Percentiles rank a stretch among this genome's conserved stretches.
These are phyloP conservation scores for Adelosebastes latens DNA, from an alignment of 2,797 vertebrate species.

Conservation along the genomic window DNA sequence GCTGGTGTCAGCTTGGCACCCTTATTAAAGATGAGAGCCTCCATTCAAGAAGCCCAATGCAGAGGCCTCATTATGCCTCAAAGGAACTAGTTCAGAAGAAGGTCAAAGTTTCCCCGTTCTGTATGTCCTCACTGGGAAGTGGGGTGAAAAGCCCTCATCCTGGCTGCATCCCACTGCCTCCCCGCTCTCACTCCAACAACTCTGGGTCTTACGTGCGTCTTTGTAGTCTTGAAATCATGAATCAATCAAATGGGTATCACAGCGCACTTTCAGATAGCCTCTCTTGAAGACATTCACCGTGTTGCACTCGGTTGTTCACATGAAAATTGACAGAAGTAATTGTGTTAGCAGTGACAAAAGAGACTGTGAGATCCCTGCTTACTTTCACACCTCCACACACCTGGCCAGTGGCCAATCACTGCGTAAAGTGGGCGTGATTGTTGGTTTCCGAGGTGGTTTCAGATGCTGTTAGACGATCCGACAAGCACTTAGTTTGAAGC, in stretches of 20 bases:
- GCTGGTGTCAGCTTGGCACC: no score
- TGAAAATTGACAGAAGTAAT: background rate
- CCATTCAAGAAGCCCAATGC: background rate
- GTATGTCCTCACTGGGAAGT: no score
- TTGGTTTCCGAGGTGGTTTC: background rate
- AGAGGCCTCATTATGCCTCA: background rate
- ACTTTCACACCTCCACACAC: background rate
- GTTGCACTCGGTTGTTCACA: background rate
- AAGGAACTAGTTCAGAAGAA: no score
- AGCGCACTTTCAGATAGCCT: no score
- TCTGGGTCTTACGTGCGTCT: background rate
- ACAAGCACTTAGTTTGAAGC: conserved; percentile 3
- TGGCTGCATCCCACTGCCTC: background rate
- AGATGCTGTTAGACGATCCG: background rate
- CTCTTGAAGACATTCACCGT: no score
- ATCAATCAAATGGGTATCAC: no score
- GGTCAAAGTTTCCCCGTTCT: no score
- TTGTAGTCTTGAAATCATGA: background rate
- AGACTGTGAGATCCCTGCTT: accelerated
- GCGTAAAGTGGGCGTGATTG: background rate
- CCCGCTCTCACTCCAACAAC: background rate
- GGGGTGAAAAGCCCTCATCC: no score
- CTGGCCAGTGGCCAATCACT: no score
- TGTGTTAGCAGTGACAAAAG: background rate
- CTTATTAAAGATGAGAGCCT: no score